Base-by-base conservation (phyloP, 2,888 invertebrate species). In the Tineola bisselliella region DNA sequence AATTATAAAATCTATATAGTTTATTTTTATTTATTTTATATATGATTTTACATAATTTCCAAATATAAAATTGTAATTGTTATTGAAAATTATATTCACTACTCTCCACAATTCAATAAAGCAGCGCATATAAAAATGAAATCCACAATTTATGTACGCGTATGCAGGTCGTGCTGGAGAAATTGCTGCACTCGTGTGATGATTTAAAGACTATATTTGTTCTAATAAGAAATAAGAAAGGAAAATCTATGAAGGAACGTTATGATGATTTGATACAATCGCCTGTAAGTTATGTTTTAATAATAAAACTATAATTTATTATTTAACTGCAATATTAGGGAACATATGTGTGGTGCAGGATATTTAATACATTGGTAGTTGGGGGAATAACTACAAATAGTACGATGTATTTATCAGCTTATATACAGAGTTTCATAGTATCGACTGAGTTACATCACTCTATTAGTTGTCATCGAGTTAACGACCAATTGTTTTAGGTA, bases 81-180 rank as follows among this genome's bases (percentile, higher is more conserved):
- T n/a, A 48, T 48, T 48, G 15, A 48, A n/a, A 15, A 48, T 48
- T 15, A 15, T 48, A 48, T 15, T n/a, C n/a, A 6, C 15, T 3
- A 48, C 25, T 48, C 15, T 3, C 13, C 48, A 6, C 15, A 48
- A 15, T 13, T 48, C n/a, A 48, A 48, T 48, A 15, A 48, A 48
- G 15, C 8, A 3, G 48, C 15, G n/a, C 48, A 48, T 48, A 17
- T 48, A 48, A 18, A 18, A 54, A 54, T 54, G 25, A 52, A 52
- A 17, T 54, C n/a, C 25, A 25, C 54, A 54, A 25, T 54, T 10
- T 54, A 54, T 25, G 48, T 17, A 54, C 25, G 25, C 25, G 48
- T 8, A 72, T 70, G 54, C 65, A 72, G 73, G 68, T 67, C 33
- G 62, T 72, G 60, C 65, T 73, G 62, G 71, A 73, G 64, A 74